Base-by-base conservation (phyloP, 1,140 invertebrate genomes). In the Penaeus indicus region DNA sequence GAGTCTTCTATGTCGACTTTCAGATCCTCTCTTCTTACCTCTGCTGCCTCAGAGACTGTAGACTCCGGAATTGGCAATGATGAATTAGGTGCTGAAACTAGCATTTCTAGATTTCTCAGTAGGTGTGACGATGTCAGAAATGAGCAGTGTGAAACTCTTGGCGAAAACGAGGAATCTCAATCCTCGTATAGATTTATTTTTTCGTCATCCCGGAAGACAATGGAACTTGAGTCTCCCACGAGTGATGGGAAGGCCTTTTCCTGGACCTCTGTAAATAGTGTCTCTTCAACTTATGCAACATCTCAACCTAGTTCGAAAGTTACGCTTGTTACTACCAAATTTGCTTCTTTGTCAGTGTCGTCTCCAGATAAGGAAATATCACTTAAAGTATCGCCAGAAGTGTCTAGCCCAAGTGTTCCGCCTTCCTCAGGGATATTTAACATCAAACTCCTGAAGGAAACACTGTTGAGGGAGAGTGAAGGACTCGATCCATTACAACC, bases 1-100 rank as follows among this genome's bases (percentile, higher is more conserved):
- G 81, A 88, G 78, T 88, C 81, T 21, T 87, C 67, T 32, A 63
- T 75, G 86, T 54, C 84, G n/a, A 32, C 88, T 64, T 60, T 79
- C 80, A 88, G 82, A 82, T 79, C 78, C 67, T 60, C 62, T 38
- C 88, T 88, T 78, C 87, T 91, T 72, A 90, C 85, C 67, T 64
- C 90, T 19, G 47, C 90, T 22, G 89, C 89, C 63, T 91, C 90
- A 67, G 90, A 91, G 84, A 91, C 90, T 61, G 86, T 91, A 61
- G 90, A 91, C 86, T 91, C 90, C 22, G 90, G 90, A 32, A 91
- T 91, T 77, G 90, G 90, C 69, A 84, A 89, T 85, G 90, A 91
- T 67, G 90, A 91, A 63, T 82, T 89, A 54, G 89, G 84, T 87
- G 89, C 89, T 77, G 90, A 91, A 83, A 90, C 83, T 77, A 91